phyloP scores from a whole-genome alignment of 2,797 vertebrate genomes.

The Spea hammondii region DNA sequence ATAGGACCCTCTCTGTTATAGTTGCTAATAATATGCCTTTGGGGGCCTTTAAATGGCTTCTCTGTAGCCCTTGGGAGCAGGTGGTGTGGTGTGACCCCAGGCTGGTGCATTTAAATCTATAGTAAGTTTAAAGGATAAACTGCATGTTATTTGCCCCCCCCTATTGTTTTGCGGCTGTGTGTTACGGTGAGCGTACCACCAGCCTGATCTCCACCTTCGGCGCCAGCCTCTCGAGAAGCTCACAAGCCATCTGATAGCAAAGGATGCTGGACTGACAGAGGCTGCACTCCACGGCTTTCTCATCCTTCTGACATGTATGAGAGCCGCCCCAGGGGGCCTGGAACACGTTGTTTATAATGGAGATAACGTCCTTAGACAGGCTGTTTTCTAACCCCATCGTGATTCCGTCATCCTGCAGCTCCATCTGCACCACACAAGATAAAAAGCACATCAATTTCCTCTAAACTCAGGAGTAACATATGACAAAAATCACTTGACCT shows the following conservation, averaged over 20 bases:
- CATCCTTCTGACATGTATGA: conserved; percentile 96
- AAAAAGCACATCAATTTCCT: too few relatives aligned
- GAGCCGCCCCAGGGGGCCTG: conserved; percentile 98
- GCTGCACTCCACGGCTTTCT: conserved; percentile 89
- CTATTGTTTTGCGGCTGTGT: not conserved
- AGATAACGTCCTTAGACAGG: conserved; percentile 92
- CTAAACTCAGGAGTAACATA: too few relatives aligned
- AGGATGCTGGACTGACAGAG: conserved; percentile 98
- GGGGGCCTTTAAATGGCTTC: too few relatives aligned
- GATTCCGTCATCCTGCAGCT: conserved; percentile 94
- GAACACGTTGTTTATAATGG: conserved; percentile 97
- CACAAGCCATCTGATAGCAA: conserved; percentile 96
- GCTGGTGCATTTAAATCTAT: too few relatives aligned
- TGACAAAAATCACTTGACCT: not conserved
- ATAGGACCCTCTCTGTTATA: too few relatives aligned
- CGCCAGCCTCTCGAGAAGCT: conserved; percentile 90
- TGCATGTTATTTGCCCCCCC: not conserved
- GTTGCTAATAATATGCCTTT: too few relatives aligned
- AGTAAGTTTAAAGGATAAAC: not conserved
- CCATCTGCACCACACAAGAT: conserved; percentile 78
- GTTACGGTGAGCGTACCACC: conserved; percentile 77
- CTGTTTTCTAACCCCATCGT: conserved; percentile 92
- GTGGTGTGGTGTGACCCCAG: too few relatives aligned
- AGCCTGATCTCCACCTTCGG: conserved; percentile 92
- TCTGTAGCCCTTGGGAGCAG: too few relatives aligned